Evolutionary conservation across 1,140 invertebrate species (phyloP).

Genomic region (Drosophila yakuba): DNA sequence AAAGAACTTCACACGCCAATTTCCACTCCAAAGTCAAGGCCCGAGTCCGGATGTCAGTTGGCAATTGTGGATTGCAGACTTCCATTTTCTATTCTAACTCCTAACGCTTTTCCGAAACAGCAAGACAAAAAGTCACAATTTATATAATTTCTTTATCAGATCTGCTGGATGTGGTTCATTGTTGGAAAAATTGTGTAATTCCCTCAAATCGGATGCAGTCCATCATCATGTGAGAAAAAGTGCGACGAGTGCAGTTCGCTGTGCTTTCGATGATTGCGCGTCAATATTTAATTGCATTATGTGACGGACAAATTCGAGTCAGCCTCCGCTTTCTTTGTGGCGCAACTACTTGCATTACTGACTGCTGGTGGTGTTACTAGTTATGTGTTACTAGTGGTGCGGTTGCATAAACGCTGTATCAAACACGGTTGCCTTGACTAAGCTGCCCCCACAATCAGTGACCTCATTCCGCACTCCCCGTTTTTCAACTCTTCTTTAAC

Average conservation of each 20-base stretch:
- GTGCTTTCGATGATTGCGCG: conserved; percentile 69
- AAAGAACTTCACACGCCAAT: conserved; percentile 57
- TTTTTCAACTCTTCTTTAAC: conserved; percentile 5
- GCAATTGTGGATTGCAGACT: conserved; percentile 66
- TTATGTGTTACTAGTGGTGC: conserved; percentile 1
- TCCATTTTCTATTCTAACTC: conserved; percentile 47
- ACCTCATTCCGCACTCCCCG: conserved; percentile 56
- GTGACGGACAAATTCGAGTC: conserved; percentile 51
- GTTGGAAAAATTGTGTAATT: conserved; percentile 73
- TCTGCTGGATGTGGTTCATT: conserved; percentile 43
- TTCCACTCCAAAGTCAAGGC: conserved; percentile 8
- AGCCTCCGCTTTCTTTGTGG: conserved; percentile 56
- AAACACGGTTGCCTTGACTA: conserved; percentile 32
- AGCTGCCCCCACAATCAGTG: conserved; percentile 55
- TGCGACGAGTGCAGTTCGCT: conserved; percentile 73
- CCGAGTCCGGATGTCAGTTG: conserved; percentile 23
- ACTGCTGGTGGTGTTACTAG: neutral
- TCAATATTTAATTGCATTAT: conserved; percentile 72
- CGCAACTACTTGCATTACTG: conserved; percentile 30
- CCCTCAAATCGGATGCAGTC: conserved; percentile 46
- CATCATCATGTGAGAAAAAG: conserved; percentile 54
- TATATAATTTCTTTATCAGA: conserved; percentile 80
- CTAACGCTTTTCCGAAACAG: conserved; percentile 52
- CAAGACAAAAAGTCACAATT: conserved; percentile 49
- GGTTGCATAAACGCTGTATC: conserved; percentile 60